Evolutionary conservation across 2,113 vertebrate genomes (phyloP).

Genomic region (Trogon surrucura): DNA sequence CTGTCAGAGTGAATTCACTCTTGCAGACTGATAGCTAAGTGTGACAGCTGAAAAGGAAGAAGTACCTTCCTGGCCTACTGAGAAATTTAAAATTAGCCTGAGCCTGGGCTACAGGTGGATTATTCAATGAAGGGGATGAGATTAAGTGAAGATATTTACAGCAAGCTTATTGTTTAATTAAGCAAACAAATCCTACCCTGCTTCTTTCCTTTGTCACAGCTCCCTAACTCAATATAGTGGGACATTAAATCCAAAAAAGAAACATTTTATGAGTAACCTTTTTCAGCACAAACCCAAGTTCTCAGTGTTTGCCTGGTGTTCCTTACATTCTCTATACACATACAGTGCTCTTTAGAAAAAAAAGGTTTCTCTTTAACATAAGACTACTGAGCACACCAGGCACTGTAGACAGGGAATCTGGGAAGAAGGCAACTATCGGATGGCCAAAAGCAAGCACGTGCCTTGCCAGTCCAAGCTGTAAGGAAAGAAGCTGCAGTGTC

Average conservation of each 20-base stretch:
- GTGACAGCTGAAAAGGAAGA: background rate
- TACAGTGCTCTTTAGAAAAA: background rate
- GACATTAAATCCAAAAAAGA: background rate
- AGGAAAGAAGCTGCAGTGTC: fast-evolving
- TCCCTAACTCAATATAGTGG: background rate
- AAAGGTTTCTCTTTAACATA: fast-evolving
- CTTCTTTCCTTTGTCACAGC: background rate
- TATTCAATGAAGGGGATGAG: background rate
- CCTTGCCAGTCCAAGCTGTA: background rate
- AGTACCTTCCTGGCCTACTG: fast-evolving
- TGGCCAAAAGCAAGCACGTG: background rate
- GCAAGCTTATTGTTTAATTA: background rate
- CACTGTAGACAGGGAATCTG: background rate
- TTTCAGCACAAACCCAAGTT: background rate
- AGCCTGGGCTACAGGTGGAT: background rate
- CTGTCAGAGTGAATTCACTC: background rate
- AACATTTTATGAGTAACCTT: background rate
- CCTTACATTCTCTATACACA: background rate
- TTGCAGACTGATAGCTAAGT: background rate
- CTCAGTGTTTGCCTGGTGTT: fast-evolving
- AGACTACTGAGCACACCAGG: background rate
- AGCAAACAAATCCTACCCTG: background rate
- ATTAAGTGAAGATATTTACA: background rate
- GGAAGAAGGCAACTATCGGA: background rate
- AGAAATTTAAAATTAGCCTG: background rate